Base-by-base conservation (phyloP, 2,113 vertebrate genomes). In the Aepyceros melampus region DNA sequence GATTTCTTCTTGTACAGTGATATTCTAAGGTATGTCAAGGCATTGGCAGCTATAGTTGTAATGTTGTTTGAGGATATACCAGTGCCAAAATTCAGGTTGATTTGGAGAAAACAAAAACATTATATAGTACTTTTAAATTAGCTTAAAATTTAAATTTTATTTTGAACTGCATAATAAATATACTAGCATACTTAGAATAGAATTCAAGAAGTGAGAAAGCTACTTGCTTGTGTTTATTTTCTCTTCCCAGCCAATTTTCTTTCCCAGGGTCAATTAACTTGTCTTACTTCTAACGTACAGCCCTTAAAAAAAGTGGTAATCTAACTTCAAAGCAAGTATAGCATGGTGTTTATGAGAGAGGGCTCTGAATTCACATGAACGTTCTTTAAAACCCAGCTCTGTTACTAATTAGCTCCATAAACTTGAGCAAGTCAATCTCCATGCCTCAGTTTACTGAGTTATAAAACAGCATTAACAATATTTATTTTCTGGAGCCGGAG, bases 251-350 rank as follows among this genome's bases (percentile, higher is more conserved):
- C 23, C 40, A 87, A 23, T 89, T 95, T 96, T 51, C 79, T 84
- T 97, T 97, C 62, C 51, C 31, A 81, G 21, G 27, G 40, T 36
- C 33, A 92, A 55, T 31, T 87, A 76, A 87, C 25, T 1, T 91
- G 84, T 74, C 71, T 95, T 88, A 84, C 84, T 96, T 74, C 43
- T 91, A 87, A 85, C 81, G 25, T 62, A 47, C 2, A 85, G n/a
- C 51, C 36, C 88, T 94, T n/a, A n/a, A 76, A 91, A 86, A 81
- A 74, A 85, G 10, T 88, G 45, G 25, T 82, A 74, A 40, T 74
- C n/a, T 74, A 62, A 91, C 79, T 95, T 95, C 76, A 94, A 87
- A 92, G 47, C 31, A 96, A 47, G 25, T 93, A n/a, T 47, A 87
- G 15, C 87, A 2, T 53, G 87, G 56, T 96, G 51, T 91, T 94